These are phyloP conservation scores for Metellina segmentata DNA, from an alignment of 2,888 invertebrate species.

Conservation along the genomic window DNA sequence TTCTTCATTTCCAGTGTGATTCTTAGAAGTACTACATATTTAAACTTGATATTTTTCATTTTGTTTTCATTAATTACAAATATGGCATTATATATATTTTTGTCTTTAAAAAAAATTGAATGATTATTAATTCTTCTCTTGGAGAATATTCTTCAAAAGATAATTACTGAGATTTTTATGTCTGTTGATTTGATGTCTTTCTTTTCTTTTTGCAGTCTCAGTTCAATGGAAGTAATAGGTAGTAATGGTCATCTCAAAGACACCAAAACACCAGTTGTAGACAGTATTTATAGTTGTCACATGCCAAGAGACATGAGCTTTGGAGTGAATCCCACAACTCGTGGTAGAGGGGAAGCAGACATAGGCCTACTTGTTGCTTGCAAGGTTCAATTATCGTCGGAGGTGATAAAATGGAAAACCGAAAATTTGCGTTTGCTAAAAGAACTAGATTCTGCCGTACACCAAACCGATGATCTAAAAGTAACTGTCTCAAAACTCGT, in stretches of 20 bases:
- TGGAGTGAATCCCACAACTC: slow-evolving; percentile 1
- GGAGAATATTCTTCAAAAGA: no score
- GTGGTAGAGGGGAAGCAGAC: slow-evolving; percentile 48
- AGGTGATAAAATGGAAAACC: slow-evolving; percentile 68
- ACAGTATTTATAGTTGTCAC: slow-evolving; percentile 25
- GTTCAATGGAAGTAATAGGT: slow-evolving; percentile 52
- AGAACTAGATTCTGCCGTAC: slow-evolving; percentile 47
- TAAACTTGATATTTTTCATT: no score
- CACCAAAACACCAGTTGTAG: slow-evolving; percentile 17
- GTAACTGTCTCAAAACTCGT: slow-evolving; percentile 16
- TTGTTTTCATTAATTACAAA: no score
- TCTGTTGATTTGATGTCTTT: neutral
- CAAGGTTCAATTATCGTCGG: slow-evolving; percentile 64
- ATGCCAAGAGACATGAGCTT: slow-evolving; percentile 20
- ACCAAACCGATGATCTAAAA: slow-evolving; percentile 44
- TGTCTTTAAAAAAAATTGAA: no score
- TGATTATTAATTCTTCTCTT: no score
- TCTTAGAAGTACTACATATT: no score
- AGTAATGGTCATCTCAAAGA: slow-evolving; percentile 45
- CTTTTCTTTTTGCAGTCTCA: neutral
- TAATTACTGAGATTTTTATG: no score
- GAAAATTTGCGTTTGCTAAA: slow-evolving; percentile 63
- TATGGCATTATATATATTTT: no score
- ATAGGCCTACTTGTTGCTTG: slow-evolving; percentile 59
- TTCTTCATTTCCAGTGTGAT: no score